phyloP scores from a whole-genome alignment of 1,140 invertebrate species.

The Drosophila sp. region DNA sequence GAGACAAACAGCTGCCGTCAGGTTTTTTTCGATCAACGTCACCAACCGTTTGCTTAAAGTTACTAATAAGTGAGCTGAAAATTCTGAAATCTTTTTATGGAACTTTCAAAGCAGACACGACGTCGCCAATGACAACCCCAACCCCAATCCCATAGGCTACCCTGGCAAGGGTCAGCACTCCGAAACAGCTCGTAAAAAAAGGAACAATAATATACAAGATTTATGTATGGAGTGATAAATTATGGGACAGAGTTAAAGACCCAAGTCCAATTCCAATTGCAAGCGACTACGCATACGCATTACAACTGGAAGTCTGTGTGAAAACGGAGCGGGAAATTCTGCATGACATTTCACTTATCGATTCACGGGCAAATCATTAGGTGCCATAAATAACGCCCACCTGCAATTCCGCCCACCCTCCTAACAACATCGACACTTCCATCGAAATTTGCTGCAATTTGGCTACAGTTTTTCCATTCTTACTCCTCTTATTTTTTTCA shows the following conservation, averaged over 20 bases:
- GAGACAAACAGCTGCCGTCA: conserved; percentile 38
- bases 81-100: conserved; percentile 49
- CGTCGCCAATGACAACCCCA: conserved; percentile 56
- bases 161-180: conserved; percentile 22
- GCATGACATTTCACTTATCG: conserved; percentile 57
- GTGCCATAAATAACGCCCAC: conserved; percentile 70
- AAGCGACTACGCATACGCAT: not conserved
- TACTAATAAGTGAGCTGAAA: conserved; percentile 21
- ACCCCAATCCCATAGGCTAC: conserved; percentile 12
- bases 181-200: conserved; percentile 52
- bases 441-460: conserved; percentile 56
- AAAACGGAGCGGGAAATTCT: conserved; percentile 3
- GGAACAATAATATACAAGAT: conserved; percentile 22
- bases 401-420: conserved; percentile 28
- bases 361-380: conserved; percentile 60
- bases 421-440: conserved; percentile 39
- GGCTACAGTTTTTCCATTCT: conserved; percentile 30
- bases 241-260: not conserved
- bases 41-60: conserved; percentile 19
- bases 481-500: not conserved
- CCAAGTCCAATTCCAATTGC: not conserved
- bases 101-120: conserved; percentile 56
- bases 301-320: too few species aligned
- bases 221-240: conserved; percentile 43
- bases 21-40: conserved; percentile 38